phyloP scores from a whole-genome alignment of 2,888 invertebrate genomes.

The Halictus ligatus region DNA sequence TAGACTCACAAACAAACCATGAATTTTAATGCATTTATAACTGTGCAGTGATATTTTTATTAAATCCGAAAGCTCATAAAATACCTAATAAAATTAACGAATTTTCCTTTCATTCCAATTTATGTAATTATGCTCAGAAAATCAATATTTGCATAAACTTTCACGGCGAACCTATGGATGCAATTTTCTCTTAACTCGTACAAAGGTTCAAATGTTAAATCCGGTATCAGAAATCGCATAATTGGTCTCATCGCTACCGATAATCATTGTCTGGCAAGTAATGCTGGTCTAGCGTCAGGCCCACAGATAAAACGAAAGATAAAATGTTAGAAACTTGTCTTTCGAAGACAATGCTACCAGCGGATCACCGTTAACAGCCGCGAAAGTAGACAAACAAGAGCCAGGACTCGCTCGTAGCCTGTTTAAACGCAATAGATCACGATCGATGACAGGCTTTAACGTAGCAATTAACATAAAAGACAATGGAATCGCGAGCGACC shows the following conservation, averaged over 20 bases:
- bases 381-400: constrained; percentile 28
- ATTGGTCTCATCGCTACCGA: constrained; percentile 3
- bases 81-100: not conserved
- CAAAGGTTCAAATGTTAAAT: not conserved
- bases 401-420: constrained; percentile 41
- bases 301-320: not conserved
- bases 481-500: constrained; percentile 59
- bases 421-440: constrained; percentile 43
- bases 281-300: not conserved
- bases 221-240: not conserved
- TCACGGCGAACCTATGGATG: not conserved
- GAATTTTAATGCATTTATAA: not conserved
- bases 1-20: not conserved
- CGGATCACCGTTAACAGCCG: constrained; percentile 39
- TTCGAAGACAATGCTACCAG: constrained; percentile 21
- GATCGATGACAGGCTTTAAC: constrained; percentile 59
- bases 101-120: not conserved
- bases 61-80: not conserved
- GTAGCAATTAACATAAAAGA: constrained; percentile 68
- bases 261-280: not conserved
- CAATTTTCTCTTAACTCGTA: not conserved
- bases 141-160: not conserved
- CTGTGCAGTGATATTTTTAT: not conserved
- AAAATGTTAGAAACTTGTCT: not conserved
- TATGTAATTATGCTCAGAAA: not conserved